phyloP scores from a whole-genome alignment of 2,888 invertebrate species.

The Metallyticus violacea region DNA sequence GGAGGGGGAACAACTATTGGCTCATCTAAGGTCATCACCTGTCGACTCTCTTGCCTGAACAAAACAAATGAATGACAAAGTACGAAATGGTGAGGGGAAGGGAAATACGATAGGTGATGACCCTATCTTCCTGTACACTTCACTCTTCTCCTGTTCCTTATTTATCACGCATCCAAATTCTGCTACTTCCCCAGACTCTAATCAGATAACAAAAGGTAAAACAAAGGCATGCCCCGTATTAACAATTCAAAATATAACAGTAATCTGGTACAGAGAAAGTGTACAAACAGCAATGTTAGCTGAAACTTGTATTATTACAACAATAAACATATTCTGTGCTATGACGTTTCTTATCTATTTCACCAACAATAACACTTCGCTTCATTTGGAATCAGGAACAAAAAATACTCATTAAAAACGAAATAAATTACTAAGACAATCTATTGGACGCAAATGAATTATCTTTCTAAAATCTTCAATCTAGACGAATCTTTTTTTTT shows the following conservation, averaged over 20 bases:
- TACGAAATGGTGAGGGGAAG: too few relatives aligned
- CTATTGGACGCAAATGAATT: background rate
- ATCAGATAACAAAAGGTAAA: background rate
- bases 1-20: background rate
- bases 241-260: background rate
- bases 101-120: background rate
- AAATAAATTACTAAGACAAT: slow-evolving; percentile 13
- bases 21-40: background rate
- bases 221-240: background rate
- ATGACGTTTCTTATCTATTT: background rate
- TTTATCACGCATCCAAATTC: too few relatives aligned
- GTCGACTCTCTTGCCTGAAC: too few relatives aligned
- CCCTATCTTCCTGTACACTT: background rate
- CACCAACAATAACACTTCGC: background rate
- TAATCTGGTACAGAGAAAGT: background rate
- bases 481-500: background rate
- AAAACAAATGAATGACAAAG: too few relatives aligned
- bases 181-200: background rate
- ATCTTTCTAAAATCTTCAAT: background rate
- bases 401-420: background rate
- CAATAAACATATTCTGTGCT: too few relatives aligned
- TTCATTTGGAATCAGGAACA: background rate
- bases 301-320: background rate
- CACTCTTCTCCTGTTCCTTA: background rate
- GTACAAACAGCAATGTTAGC: too few relatives aligned